A percentile compares a stretch with the other conserved stretches of the same genome.
Evolutionary conservation across 2,797 vertebrate genomes (phyloP).

Genomic region (Pelochelys cantorii): DNA sequence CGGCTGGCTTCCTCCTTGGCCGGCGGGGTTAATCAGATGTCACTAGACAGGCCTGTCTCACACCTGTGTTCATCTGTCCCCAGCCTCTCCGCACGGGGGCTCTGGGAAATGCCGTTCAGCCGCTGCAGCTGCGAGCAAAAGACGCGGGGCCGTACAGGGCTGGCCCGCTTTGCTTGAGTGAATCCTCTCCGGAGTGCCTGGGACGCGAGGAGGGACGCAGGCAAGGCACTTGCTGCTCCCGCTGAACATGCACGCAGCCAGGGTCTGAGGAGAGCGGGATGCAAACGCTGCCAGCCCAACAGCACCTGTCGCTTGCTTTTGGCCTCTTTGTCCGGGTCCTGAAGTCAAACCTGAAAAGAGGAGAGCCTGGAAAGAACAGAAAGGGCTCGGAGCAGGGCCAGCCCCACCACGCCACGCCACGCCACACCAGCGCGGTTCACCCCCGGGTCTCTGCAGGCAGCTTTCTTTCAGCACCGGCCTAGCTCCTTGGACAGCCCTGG

Average conservation of each 20-base stretch:
- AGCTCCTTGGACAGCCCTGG: neutral
- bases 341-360: neutral
- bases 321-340: neutral
- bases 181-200: neutral
- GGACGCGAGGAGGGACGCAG: neutral
- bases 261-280: neutral
- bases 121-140: neutral
- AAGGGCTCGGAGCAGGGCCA: neutral
- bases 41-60: neutral
- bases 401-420: fast-evolving
- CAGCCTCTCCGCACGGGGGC: neutral
- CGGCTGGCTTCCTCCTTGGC: neutral
- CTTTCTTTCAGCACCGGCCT: too few species aligned
- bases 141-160: neutral
- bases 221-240: neutral
- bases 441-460: neutral
- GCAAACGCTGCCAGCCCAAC: neutral
- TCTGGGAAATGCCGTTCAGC: neutral
- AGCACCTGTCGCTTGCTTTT: neutral
- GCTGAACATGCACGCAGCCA: neutral
- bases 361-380: neutral
- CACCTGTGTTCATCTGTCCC: neutral
- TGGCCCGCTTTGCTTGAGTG: neutral
- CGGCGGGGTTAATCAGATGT: neutral
- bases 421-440: neutral